Conservation (phyloP, 2,113 vertebrate genomes). For the Chelonoidis abingdonii region DNA sequence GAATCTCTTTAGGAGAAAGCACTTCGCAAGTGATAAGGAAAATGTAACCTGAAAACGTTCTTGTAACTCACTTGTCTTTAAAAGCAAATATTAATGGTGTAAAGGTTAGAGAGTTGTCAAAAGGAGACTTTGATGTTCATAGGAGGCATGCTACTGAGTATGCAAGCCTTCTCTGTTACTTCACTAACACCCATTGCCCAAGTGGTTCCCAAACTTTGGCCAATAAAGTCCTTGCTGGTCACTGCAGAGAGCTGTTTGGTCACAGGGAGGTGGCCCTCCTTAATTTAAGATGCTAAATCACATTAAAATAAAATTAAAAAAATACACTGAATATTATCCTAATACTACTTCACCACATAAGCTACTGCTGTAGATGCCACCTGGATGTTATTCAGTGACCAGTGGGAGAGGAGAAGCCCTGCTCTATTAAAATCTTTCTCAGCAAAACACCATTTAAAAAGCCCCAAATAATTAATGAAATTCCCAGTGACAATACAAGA, state of each 20-base stretch:
- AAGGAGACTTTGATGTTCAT: not conserved
- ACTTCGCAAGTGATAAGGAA: slow-evolving; percentile 59
- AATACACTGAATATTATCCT: not conserved
- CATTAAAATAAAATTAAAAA: not conserved
- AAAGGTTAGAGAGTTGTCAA: not conserved
- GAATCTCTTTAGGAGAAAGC: slow-evolving; percentile 58
- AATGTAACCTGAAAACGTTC: slow-evolving; percentile 32
- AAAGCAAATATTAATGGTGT: not conserved
- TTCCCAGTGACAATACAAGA: not conserved
- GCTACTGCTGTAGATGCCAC: not conserved
- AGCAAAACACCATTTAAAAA: not conserved
- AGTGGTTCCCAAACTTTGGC: rapidly evolving
- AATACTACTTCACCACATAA: not conserved
- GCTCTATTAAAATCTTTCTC: rapidly evolving
- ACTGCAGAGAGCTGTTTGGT: not conserved
- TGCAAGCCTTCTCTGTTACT: not conserved
- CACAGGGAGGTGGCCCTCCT: not conserved
- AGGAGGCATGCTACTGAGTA: not conserved
- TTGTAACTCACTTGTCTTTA: not conserved
- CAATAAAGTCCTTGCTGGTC: not conserved
- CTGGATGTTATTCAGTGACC: not conserved
- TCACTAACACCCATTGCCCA: not conserved
- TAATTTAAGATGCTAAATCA: not conserved
- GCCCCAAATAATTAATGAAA: not conserved
- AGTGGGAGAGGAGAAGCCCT: not conserved